These are phyloP conservation scores for Chionoecetes opilio DNA, from an alignment of 1,140 invertebrate species.

Conservation along the genomic window DNA sequence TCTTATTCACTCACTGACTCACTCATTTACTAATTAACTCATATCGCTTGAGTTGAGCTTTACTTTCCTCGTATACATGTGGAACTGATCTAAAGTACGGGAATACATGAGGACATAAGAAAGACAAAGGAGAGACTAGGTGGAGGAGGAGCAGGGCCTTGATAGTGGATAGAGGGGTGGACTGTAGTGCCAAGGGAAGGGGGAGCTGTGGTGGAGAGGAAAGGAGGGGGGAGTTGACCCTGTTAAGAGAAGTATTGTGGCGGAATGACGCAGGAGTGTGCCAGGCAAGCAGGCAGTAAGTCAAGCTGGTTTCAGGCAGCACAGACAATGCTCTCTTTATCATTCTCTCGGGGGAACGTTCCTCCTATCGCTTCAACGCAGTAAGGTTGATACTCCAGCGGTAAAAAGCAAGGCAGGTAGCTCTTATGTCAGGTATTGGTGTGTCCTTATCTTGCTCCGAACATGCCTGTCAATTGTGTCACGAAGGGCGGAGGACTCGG, in stretches of 20 bases:
- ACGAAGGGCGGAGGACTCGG: constrained; percentile 48
- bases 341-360: neutral
- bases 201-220: neutral
- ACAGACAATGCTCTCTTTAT: constrained; percentile 45
- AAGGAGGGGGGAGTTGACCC: neutral
- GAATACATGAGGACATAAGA: neutral
- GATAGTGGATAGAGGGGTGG: neutral
- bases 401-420: neutral
- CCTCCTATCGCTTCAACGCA: neutral
- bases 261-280: neutral
- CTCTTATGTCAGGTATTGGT: neutral
- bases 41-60: too few relatives aligned
- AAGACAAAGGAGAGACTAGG: neutral
- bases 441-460: neutral
- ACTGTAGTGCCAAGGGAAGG: neutral
- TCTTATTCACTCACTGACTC: too few relatives aligned
- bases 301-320: constrained; percentile 35
- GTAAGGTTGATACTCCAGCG: neutral
- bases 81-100: too few relatives aligned
- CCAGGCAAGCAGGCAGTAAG: neutral
- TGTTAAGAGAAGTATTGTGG: constrained; percentile 9
- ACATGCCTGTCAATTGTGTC: constrained; percentile 36
- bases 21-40: too few relatives aligned
- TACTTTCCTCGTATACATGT: too few relatives aligned
- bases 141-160: neutral